Conservation (phyloP, 2,113 vertebrate species). For the Orientallactaga bullata region DNA sequence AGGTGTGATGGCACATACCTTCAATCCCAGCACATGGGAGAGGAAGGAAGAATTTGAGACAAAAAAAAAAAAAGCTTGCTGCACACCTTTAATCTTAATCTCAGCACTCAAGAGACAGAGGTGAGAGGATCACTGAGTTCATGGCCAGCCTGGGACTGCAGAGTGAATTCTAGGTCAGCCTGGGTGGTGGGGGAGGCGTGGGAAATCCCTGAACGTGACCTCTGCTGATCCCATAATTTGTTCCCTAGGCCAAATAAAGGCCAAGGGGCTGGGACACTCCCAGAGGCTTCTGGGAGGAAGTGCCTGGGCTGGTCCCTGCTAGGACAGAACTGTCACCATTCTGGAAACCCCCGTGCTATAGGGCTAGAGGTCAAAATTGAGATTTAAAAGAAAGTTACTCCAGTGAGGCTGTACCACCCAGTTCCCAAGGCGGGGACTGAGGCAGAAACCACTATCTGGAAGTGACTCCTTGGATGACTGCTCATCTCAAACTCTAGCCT, state of each 20-base stretch:
- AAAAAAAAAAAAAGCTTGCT: no score
- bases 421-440: background rate
- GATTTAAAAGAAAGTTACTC: conserved; percentile 66
- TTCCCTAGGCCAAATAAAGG: background rate
- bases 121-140: background rate
- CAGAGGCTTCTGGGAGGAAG: conserved; percentile 62
- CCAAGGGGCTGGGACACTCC: background rate
- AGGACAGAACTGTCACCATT: conserved; percentile 49
- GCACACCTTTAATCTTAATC: no score
- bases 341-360: conserved; percentile 71
- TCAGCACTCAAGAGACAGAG: background rate
- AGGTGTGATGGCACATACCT: no score
- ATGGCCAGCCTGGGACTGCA: no score
- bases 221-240: background rate
- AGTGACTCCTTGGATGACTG: background rate
- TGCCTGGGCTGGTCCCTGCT: background rate
- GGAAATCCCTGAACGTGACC: background rate
- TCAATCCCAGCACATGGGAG: no score
- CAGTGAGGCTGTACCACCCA: background rate
- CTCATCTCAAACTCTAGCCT: background rate
- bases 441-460: background rate
- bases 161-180: no score
- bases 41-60: no score
- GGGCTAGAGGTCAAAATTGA: conserved; percentile 17
- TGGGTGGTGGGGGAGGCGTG: background rate